These are phyloP conservation scores for Arothron firmamentum DNA, from an alignment of 2,113 vertebrate genomes.

Conservation along the genomic window DNA sequence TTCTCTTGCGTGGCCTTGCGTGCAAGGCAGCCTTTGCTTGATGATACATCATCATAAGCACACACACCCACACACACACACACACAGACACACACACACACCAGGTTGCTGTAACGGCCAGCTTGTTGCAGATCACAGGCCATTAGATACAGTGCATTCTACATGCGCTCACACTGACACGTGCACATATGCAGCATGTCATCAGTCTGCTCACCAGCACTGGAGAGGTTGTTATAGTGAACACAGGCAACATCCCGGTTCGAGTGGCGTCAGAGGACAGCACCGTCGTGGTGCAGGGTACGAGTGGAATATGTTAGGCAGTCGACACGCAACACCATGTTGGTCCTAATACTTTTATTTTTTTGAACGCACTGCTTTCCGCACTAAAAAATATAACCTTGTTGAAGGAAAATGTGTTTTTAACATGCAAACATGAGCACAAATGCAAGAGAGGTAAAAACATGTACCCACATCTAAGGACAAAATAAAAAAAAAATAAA, in stretches of 20 bases:
- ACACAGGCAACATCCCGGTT: neutral
- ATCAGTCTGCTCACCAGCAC: constrained; percentile 13
- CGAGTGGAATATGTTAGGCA: neutral
- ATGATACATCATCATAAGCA: neutral
- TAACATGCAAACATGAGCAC: too few species aligned
- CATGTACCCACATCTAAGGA: too few species aligned
- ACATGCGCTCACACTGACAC: constrained; percentile 14
- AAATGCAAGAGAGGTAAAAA: too few species aligned
- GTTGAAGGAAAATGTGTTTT: too few species aligned
- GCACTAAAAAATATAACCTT: too few species aligned
- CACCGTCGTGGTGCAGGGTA: constrained; percentile 5
- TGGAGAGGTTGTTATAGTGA: constrained; percentile 15
- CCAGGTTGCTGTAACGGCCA: neutral
- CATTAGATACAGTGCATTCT: neutral
- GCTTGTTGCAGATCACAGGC: neutral
- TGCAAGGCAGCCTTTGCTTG: neutral
- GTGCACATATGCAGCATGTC: constrained; percentile 15
- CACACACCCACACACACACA: neutral
- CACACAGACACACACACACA: neutral
- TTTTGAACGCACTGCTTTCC: too few species aligned
- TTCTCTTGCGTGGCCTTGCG: neutral
- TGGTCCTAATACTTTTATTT: too few species aligned
- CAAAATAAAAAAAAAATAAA: too few species aligned
- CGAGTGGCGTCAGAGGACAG: constrained; percentile 4
- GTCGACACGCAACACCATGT: too few species aligned